phyloP scores from a whole-genome alignment of 2,113 vertebrate genomes.

The Gracilinanus agilis region DNA sequence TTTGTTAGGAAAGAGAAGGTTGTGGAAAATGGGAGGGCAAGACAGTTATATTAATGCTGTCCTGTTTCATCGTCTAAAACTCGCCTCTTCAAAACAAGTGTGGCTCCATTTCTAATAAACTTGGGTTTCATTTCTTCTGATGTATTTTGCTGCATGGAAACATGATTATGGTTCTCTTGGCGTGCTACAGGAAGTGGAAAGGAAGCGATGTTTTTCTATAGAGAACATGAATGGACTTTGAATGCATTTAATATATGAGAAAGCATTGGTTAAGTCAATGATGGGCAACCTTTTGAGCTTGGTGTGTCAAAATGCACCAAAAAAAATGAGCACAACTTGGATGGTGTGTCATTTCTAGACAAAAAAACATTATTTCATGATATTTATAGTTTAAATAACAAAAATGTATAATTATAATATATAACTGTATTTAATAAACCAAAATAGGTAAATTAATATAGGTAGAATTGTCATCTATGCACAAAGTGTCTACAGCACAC shows the following conservation, averaged over 20 bases:
- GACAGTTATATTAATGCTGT: not conserved
- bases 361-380: too few relatives aligned
- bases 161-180: not conserved
- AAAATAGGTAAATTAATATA: too few relatives aligned
- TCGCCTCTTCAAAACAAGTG: constrained; percentile 36
- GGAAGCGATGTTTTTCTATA: not conserved
- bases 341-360: too few relatives aligned
- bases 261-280: not conserved
- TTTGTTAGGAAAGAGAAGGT: constrained; percentile 32
- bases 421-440: too few relatives aligned
- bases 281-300: too few relatives aligned
- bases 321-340: too few relatives aligned
- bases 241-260: not conserved
- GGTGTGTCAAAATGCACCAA: too few relatives aligned
- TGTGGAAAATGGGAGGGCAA: not conserved
- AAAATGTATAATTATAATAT: too few relatives aligned
- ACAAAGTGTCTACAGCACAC: too few relatives aligned
- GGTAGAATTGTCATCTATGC: too few relatives aligned
- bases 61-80: constrained; percentile 52
- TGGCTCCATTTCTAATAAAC: constrained; percentile 20
- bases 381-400: too few relatives aligned
- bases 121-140: constrained; percentile 34
- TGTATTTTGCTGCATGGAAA: constrained; percentile 35
- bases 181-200: not conserved
- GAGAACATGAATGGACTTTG: not conserved